These are phyloP conservation scores for Scelioninae gen. 2 DNA, from an alignment of 2,888 invertebrate genomes.

Conservation along the genomic window DNA sequence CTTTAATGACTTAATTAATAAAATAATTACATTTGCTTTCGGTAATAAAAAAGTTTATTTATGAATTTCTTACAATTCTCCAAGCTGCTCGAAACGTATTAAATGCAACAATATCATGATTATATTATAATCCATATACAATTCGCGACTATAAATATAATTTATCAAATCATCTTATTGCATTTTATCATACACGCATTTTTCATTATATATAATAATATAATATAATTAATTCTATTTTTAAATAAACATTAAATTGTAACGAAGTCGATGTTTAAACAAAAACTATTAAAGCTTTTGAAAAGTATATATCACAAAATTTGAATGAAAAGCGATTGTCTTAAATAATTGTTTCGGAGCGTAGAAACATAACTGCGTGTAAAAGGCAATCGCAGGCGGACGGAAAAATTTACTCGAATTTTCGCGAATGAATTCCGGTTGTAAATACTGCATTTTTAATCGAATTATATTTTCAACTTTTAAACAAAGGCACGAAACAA, in stretches of 20 bases:
- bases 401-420: constrained; percentile 47
- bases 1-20: too few species aligned
- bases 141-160: constrained; percentile 51
- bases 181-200: constrained; percentile 40
- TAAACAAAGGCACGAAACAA: constrained; percentile 33
- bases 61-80: constrained; percentile 45
- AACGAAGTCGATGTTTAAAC: constrained; percentile 38
- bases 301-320: constrained; percentile 44
- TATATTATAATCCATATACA: constrained; percentile 45
- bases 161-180: constrained; percentile 50
- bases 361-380: constrained; percentile 21
- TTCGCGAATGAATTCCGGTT: constrained; percentile 22
- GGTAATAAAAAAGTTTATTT: constrained; percentile 55
- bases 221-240: neutral
- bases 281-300: constrained; percentile 49
- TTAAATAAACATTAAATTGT: constrained; percentile 42
- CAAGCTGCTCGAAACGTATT: constrained; percentile 46
- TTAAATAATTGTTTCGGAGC: constrained; percentile 10
- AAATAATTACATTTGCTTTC: too few species aligned
- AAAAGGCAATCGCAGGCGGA: constrained; percentile 50
- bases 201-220: constrained; percentile 26
- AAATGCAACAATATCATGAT: constrained; percentile 56
- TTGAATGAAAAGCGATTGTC: constrained; percentile 29
- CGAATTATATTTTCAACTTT: neutral
- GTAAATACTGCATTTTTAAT: constrained; percentile 24